phyloP scores from a whole-genome alignment of 2,113 vertebrate genomes.

The Chiloscyllium plagiosum region DNA sequence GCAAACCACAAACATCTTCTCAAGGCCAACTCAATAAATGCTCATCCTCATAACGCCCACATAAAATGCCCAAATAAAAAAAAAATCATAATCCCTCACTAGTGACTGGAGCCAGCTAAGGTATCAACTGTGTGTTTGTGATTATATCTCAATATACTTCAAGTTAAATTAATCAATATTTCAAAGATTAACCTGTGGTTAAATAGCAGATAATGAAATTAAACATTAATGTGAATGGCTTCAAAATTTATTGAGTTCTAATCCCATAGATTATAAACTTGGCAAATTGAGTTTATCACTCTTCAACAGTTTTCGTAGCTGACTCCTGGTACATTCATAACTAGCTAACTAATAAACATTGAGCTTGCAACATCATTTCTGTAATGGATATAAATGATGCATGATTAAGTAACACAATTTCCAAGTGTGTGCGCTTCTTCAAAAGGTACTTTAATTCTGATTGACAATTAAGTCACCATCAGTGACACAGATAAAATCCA shows the following conservation, averaged over 20 bases:
- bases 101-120: background rate
- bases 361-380: background rate
- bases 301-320: background rate
- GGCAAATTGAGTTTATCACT: background rate
- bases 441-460: background rate
- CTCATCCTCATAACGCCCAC: no score
- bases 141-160: background rate
- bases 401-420: background rate
- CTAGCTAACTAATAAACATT: background rate
- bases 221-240: background rate
- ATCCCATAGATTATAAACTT: background rate
- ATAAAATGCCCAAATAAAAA: background rate
- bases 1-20: no score
- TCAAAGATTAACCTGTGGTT: background rate
- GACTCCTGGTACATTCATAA: background rate
- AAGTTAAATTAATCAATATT: background rate
- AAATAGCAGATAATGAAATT: background rate
- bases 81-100: background rate
- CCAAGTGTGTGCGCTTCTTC: background rate
- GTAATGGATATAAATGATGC: background rate
- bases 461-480: background rate
- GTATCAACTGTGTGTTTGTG: background rate
- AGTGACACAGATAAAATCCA: no score
- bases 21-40: no score
- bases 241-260: background rate